Evolutionary conservation across 23 tunicate species (phyloP).

Genomic region (Oikopleura albicans): DNA sequence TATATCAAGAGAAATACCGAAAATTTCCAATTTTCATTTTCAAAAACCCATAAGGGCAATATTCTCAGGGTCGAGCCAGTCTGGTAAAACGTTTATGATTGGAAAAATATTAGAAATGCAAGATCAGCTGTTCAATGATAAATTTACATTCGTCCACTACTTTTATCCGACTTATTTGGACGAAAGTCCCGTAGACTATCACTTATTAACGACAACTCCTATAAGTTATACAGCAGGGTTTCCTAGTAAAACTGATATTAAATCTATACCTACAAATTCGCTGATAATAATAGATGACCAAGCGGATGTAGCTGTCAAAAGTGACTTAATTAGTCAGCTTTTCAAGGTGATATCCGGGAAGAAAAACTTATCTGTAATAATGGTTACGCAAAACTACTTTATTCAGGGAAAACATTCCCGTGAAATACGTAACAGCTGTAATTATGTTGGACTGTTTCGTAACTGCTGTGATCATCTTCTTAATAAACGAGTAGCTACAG

Average conservation of each 20-base stretch:
- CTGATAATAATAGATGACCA: not conserved
- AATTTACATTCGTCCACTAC: not conserved
- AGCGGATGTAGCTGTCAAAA: not conserved
- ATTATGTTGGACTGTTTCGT: not conserved
- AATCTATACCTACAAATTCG: not conserved
- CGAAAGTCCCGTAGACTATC: not conserved
- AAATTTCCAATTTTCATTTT: not conserved
- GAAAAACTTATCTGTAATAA: not conserved
- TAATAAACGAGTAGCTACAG: not conserved
- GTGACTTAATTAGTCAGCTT: not conserved
- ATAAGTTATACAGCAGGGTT: not conserved
- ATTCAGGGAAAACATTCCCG: not conserved
- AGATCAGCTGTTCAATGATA: not conserved
- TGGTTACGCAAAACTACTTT: not conserved
- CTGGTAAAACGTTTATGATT: not conserved
- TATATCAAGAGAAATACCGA: not conserved
- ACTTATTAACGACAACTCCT: not conserved
- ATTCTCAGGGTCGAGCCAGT: not conserved
- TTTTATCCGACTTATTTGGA: not conserved
- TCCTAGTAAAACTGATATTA: not conserved
- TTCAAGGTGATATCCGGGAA: conserved; percentile 4
- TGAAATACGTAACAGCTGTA: conserved; percentile 13
- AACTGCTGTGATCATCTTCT: not conserved
- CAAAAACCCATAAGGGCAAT: not conserved
- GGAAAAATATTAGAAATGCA: not conserved